These are phyloP conservation scores for Bujurquina vittata DNA, from an alignment of 2,113 vertebrate species.

Conservation along the genomic window DNA sequence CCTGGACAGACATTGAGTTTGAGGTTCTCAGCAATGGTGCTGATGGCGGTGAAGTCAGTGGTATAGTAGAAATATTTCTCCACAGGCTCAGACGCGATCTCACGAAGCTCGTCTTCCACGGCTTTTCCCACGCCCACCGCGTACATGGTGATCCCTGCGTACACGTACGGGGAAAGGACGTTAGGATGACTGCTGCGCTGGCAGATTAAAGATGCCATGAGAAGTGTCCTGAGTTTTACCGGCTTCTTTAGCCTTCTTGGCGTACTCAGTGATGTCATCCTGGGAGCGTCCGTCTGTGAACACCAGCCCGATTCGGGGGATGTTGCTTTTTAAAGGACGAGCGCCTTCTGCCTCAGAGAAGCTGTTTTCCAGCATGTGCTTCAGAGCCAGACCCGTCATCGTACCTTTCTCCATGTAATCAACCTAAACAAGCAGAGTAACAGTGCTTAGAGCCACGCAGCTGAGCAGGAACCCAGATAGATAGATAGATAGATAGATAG, in stretches of 20 bases:
- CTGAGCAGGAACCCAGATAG: not conserved
- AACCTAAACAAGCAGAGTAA: constrained; percentile 64
- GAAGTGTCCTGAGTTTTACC: constrained; percentile 73
- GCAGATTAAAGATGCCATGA: too few species aligned
- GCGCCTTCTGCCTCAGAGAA: constrained; percentile 90
- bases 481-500: too few species aligned
- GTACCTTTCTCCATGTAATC: constrained; percentile 99
- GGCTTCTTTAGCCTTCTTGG: constrained; percentile 90
- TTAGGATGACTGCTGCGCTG: fast-evolving
- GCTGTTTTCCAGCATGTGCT: constrained; percentile 95
- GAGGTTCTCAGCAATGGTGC: constrained; percentile 91
- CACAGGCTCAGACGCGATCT: constrained; percentile 90
- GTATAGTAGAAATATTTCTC: constrained; percentile 95
- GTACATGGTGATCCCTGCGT: constrained; percentile 93
- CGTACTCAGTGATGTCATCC: constrained; percentile 93
- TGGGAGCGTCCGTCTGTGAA: constrained; percentile 98
- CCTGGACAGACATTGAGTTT: constrained; percentile 95
- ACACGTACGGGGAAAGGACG: not conserved
- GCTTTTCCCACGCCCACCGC: constrained; percentile 97
- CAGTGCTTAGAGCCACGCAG: not conserved
- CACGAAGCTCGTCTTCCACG: constrained; percentile 92
- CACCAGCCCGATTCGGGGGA: constrained; percentile 90
- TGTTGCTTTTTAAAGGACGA: constrained; percentile 79
- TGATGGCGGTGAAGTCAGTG: constrained; percentile 91
- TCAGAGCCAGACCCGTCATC: constrained; percentile 94